These are phyloP conservation scores for Eupithecia subumbrata DNA, from an alignment of 2,888 invertebrate species.

Conservation along the genomic window DNA sequence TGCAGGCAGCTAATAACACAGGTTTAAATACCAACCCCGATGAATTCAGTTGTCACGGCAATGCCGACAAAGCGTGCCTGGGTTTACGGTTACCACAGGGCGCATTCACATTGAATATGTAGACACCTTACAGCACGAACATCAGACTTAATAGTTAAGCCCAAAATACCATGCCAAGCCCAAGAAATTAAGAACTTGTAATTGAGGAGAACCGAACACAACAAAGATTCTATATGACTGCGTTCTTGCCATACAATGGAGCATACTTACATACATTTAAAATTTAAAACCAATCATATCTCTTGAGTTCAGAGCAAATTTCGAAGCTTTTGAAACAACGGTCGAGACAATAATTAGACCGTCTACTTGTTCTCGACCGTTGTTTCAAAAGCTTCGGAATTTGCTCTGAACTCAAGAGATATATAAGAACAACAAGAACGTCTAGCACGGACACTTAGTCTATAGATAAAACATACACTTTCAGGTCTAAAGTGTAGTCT, in stretches of 20 bases:
- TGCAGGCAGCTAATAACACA: conserved; percentile 40
- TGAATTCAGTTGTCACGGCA: conserved; percentile 61
- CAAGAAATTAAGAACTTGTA: neutral
- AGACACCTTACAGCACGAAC: neutral
- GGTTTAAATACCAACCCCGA: conserved; percentile 48
- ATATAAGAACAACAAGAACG: neutral
- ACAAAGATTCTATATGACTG: too few species aligned
- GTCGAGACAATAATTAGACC: too few species aligned
- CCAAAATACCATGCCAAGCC: neutral
- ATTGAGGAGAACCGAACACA: neutral
- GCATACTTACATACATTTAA: too few species aligned
- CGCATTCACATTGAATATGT: conserved; percentile 4
- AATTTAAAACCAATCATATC: too few species aligned
- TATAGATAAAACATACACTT: neutral
- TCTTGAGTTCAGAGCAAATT: too few species aligned
- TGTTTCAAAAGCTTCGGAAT: neutral
- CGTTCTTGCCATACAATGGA: too few species aligned
- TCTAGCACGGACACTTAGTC: neutral
- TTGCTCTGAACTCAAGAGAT: neutral
- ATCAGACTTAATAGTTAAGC: neutral
- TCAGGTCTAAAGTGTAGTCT: conserved; percentile 15
- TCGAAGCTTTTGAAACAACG: too few species aligned
- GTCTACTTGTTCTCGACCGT: neutral
- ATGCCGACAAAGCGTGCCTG: conserved; percentile 56
- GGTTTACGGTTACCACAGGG: conserved; percentile 43